A percentile compares a stretch with the other conserved stretches of the same genome.
Evolutionary conservation across 1,140 invertebrate species (phyloP).

Genomic region (Sesamia nonagrioides): DNA sequence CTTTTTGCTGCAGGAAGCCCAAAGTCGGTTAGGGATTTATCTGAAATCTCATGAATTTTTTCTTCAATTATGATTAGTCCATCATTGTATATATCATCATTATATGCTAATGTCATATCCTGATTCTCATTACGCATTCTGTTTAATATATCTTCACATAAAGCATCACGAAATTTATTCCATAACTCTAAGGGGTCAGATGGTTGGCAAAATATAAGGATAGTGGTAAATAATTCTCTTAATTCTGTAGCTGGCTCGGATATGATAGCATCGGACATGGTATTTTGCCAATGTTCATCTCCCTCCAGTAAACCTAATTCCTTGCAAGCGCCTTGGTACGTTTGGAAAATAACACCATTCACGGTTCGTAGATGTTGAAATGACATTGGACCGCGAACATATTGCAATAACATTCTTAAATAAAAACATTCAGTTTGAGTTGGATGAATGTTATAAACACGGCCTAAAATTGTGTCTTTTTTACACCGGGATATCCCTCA

Average conservation of each 20-base stretch:
- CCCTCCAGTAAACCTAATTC: slow-evolving; percentile 60
- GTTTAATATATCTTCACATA: slow-evolving; percentile 61
- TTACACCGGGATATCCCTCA: slow-evolving; percentile 57
- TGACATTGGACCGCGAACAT: slow-evolving; percentile 72
- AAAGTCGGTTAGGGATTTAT: slow-evolving; percentile 59
- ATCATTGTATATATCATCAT: slow-evolving; percentile 50
- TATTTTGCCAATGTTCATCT: slow-evolving; percentile 64
- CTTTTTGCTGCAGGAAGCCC: slow-evolving; percentile 56
- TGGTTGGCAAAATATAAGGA: slow-evolving; percentile 62
- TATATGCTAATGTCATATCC: slow-evolving; percentile 59
- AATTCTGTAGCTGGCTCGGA: slow-evolving; percentile 59
- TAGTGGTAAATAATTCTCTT: slow-evolving; percentile 61
- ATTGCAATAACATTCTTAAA: slow-evolving; percentile 77
- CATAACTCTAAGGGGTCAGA: slow-evolving; percentile 61
- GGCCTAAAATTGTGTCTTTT: slow-evolving; percentile 58
- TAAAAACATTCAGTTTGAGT: slow-evolving; percentile 74
- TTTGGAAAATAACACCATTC: slow-evolving; percentile 62
- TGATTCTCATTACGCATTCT: slow-evolving; percentile 59
- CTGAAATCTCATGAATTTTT: slow-evolving; percentile 57
- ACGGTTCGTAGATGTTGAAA: slow-evolving; percentile 71
- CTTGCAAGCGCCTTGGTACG: slow-evolving; percentile 63
- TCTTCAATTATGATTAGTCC: slow-evolving; percentile 40
- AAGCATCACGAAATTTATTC: slow-evolving; percentile 62
- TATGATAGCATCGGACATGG: slow-evolving; percentile 58
- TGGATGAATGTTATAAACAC: no score